These are phyloP conservation scores for Selene dorsalis DNA, from an alignment of 2,797 vertebrate genomes.

Conservation along the genomic window DNA sequence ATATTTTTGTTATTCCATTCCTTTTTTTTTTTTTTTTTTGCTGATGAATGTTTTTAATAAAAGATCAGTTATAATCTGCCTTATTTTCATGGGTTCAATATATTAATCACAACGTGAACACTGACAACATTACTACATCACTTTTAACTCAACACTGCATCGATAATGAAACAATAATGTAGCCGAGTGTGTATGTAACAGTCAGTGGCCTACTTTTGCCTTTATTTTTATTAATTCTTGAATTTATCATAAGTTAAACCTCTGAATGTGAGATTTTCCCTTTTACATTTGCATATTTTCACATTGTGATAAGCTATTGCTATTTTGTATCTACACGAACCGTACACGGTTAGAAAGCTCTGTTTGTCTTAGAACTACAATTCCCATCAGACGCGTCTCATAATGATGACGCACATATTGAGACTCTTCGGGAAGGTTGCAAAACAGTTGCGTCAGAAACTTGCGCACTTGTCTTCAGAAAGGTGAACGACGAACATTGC, in stretches of 20 bases:
- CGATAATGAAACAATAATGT: background rate
- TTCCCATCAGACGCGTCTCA: constrained; percentile 58
- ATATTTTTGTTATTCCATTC: background rate
- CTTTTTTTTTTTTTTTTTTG: no score
- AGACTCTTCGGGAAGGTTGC: constrained; percentile 74
- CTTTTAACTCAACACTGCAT: background rate
- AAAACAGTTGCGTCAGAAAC: constrained; percentile 73
- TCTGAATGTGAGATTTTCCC: background rate
- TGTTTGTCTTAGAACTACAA: constrained; percentile 42
- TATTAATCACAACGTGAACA: background rate
- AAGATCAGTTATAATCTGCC: no score
- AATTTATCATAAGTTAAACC: background rate
- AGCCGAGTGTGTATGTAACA: no score
- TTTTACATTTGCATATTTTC: no score
- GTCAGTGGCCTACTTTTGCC: no score
- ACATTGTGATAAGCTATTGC: background rate
- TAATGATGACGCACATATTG: constrained; percentile 42
- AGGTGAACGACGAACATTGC: constrained; percentile 62
- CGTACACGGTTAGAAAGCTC: background rate
- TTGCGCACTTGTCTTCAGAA: constrained; percentile 55
- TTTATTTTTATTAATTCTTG: background rate
- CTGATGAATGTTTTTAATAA: no score
- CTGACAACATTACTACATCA: background rate
- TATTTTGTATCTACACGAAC: background rate
- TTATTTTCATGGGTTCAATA: background rate